phyloP scores from a whole-genome alignment of 2,888 invertebrate genomes.

The Aelia acuminata region DNA sequence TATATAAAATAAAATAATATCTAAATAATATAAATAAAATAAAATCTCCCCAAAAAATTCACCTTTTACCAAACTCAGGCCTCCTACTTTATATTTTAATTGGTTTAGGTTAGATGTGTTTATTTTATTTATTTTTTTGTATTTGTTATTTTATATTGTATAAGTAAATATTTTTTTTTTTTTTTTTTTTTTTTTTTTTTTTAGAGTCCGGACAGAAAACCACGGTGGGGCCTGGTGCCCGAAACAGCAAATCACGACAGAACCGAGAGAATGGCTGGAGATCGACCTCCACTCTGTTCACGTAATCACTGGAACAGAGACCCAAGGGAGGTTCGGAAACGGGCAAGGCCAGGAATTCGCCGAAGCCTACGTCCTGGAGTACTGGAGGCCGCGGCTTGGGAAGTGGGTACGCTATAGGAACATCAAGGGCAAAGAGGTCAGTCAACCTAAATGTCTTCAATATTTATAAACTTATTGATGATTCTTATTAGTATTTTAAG shows the following conservation, averaged over 20 bases:
- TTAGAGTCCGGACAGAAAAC: conserved; percentile 84
- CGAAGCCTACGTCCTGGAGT: conserved; percentile 86
- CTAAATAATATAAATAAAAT: no score
- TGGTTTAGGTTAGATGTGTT: no score
- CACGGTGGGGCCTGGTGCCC: conserved; percentile 96
- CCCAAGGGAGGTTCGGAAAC: conserved; percentile 93
- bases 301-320: conserved; percentile 84
- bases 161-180: no score
- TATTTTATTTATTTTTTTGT: no score
- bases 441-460: conserved; percentile 65
- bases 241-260: conserved; percentile 82
- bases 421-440: conserved; percentile 83
- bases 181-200: no score
- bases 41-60: no score
- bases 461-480: no score
- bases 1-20: no score
- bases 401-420: conserved; percentile 88
- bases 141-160: no score
- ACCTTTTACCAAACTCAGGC: background rate
- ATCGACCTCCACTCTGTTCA: conserved; percentile 84
- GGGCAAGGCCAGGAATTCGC: conserved; percentile 91
- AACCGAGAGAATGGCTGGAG: conserved; percentile 84
- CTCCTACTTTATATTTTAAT: no score
- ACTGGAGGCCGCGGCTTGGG: conserved; percentile 84
- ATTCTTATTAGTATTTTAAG: no score